These are phyloP conservation scores for Drosophila ezoana DNA, from an alignment of 2,888 invertebrate species.

Conservation along the genomic window DNA sequence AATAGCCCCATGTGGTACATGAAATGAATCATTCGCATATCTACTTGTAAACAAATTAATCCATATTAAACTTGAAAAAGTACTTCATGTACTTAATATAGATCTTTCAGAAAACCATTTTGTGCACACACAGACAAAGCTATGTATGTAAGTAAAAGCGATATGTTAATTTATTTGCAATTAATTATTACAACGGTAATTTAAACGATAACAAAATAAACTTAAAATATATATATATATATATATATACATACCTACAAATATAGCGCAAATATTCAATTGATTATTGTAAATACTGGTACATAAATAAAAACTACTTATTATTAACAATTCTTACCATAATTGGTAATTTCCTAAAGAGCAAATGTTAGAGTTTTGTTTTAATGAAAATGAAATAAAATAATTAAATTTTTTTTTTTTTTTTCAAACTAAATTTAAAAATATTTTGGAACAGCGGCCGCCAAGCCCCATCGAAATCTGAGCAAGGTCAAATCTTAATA, in stretches of 20 bases:
- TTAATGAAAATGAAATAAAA: neutral
- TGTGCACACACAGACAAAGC: conserved; percentile 3
- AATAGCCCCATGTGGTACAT: conserved; percentile 25
- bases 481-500: conserved; percentile 7
- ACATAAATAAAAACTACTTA: conserved; percentile 50
- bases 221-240: conserved; percentile 17
- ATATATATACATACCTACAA: conserved; percentile 26
- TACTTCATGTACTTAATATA: conserved; percentile 37
- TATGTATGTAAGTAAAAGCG: conserved; percentile 13
- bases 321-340: conserved; percentile 14
- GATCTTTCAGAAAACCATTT: conserved; percentile 20
- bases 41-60: conserved; percentile 63
- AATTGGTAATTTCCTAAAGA: too few species aligned
- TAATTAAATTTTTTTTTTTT: too few species aligned
- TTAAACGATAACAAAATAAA: conserved; percentile 37
- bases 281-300: conserved; percentile 73
- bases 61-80: conserved; percentile 55
- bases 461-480: neutral
- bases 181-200: conserved; percentile 33
- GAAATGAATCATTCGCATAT: conserved; percentile 67
- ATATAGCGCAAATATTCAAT: conserved; percentile 62
- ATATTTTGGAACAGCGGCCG: conserved; percentile 1
- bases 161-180: conserved; percentile 58
- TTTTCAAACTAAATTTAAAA: neutral
- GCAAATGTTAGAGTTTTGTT: neutral